Evolutionary conservation across 2,113 vertebrate genomes (phyloP).

Genomic region (Entelurus aequoreus): DNA sequence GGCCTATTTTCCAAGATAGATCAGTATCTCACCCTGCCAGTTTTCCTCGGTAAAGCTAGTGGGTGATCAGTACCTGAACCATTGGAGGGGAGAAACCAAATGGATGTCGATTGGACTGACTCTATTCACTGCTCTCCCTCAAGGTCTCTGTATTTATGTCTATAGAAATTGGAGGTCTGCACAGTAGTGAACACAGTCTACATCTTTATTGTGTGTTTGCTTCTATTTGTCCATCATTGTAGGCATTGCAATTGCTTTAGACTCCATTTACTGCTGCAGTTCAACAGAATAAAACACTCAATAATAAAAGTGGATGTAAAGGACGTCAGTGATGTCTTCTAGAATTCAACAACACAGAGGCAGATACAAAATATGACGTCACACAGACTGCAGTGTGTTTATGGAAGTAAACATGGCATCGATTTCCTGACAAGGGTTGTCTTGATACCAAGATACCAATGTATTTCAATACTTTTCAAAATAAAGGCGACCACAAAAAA

Average conservation of each 20-base stretch:
- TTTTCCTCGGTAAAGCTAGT: slow-evolving; percentile 40
- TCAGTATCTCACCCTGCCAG: slow-evolving; percentile 32
- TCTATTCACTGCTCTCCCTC: not conserved
- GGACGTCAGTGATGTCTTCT: no score
- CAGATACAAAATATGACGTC: no score
- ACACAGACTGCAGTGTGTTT: no score
- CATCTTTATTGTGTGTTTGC: not conserved
- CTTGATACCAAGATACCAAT: no score
- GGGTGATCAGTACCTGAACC: slow-evolving; percentile 45
- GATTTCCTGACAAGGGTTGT: no score
- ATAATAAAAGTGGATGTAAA: not conserved
- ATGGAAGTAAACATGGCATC: no score
- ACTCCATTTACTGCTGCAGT: not conserved
- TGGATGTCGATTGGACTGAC: slow-evolving; percentile 6
- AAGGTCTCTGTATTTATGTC: slow-evolving; percentile 9
- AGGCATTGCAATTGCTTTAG: not conserved
- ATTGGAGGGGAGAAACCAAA: slow-evolving; percentile 33
- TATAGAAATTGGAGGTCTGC: not conserved
- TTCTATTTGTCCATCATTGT: not conserved
- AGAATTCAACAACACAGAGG: no score
- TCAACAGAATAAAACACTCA: not conserved
- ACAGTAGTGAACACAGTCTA: slow-evolving; percentile 6
- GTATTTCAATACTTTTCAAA: no score
- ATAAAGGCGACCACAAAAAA: no score
- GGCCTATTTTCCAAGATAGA: slow-evolving; percentile 57